Evolutionary conservation across 2,113 vertebrate genomes (phyloP).

Genomic region (Burhinus bistriatus): DNA sequence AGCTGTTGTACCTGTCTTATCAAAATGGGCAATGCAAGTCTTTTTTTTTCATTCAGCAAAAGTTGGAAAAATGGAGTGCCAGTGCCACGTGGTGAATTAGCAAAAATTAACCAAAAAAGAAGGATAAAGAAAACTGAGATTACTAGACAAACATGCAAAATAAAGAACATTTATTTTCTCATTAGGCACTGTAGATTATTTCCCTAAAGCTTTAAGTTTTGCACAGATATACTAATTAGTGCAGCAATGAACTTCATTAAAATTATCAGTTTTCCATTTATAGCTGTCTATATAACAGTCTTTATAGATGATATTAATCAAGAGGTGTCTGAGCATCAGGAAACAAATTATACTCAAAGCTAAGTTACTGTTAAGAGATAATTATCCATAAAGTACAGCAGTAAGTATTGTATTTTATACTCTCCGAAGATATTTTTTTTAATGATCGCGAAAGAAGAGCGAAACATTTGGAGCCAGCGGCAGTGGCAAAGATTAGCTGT

Average conservation of each 20-base stretch:
- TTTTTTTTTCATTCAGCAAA: neutral
- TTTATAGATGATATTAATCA: conserved; percentile 23
- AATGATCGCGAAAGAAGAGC: neutral
- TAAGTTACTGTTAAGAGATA: neutral
- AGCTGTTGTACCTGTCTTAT: neutral
- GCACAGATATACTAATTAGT: neutral
- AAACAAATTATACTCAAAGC: neutral
- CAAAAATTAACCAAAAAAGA: neutral
- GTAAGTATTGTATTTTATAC: neutral
- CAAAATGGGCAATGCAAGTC: neutral
- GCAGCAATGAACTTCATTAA: conserved; percentile 4
- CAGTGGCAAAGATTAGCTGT: neutral
- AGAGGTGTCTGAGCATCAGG: conserved; percentile 11
- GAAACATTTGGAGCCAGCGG: neutral
- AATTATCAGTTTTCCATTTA: conserved; percentile 5
- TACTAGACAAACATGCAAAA: neutral
- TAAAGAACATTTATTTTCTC: neutral
- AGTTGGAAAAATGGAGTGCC: neutral
- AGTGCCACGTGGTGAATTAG: neutral
- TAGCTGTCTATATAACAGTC: neutral
- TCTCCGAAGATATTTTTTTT: neutral
- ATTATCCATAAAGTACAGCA: neutral
- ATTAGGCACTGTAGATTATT: neutral
- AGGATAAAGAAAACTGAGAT: neutral
- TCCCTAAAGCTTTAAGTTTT: neutral